A percentile compares a stretch with the other conserved stretches of the same genome.
phyloP scores from a whole-genome alignment of 2,113 vertebrate species.

The Hystrix cristata region DNA sequence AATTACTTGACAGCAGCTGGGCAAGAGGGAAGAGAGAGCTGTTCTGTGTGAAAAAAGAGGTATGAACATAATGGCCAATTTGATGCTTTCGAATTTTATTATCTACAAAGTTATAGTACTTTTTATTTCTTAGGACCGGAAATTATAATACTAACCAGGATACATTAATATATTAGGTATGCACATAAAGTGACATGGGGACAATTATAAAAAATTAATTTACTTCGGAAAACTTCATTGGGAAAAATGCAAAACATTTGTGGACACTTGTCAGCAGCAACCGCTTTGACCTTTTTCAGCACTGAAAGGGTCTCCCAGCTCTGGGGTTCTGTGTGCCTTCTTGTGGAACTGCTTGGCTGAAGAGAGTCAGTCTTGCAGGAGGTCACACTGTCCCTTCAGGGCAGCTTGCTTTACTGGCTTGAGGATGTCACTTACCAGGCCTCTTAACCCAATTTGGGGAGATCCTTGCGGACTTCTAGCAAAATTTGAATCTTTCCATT shows the following conservation, averaged over 20 bases:
- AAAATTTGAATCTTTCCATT: background rate
- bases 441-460: background rate
- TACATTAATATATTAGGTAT: conserved; percentile 21
- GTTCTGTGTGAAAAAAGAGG: conserved; percentile 69
- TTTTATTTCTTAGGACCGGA: conserved; percentile 65
- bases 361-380: background rate
- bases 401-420: background rate
- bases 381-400: background rate
- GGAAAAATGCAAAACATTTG: background rate
- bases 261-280: background rate
- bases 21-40: conserved; percentile 63
- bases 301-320: background rate
- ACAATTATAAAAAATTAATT: conserved; percentile 35
- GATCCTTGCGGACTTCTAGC: background rate
- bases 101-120: conserved; percentile 51
- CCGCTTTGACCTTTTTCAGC: background rate
- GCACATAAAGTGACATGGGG: conserved; percentile 29
- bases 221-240: conserved; percentile 55
- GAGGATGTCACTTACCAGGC: background rate
- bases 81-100: conserved; percentile 71
- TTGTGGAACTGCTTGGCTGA: background rate
- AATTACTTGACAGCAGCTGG: conserved; percentile 83
- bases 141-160: conserved; percentile 74
- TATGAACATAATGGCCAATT: conserved; percentile 68
- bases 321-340: background rate